Evolutionary conservation across 2,888 invertebrate genomes (phyloP), one percentile per base, ranked within the genome.

Genomic region (Agrilus mali): DNA sequence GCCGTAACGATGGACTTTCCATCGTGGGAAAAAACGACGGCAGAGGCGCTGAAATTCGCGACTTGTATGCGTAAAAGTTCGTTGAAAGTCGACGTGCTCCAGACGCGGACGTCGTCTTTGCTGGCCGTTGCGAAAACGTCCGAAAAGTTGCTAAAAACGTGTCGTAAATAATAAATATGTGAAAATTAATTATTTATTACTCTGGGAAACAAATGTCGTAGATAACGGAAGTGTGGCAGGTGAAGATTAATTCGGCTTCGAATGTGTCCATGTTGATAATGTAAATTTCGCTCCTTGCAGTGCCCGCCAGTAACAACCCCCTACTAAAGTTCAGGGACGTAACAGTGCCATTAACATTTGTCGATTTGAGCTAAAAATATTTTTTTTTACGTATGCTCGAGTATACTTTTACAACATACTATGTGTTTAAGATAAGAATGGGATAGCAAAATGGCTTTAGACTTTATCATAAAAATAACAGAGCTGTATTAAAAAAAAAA

Each of bases 41-140:
- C 74, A 8, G 86, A 80, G 60, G 92, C 93, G 4, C 78, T 78
- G 63, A 90, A 89, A 69, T 94, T 94, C n/a, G 82, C 82, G 14
- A 93, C 85, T 47, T 77, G 75, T 49, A 93, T 83, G 33, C 94
- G 74, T 16, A 92, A 72, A 48, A 92, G 67, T 69, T 95, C 94
- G 58, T 80, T 80, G 55, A 80, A 78, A 1, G 80, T 78, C 35
- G 69, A 69, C 40, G 82, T 67, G 51, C 84, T 82, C 94, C 94
- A 95, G 47, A 94, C 77, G 43, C 94, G 75, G 40, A 94, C 82
- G 55, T 86, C 85, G 56, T 92, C 81, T 56, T 81, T 76, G 42
- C 90, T 85, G 33, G 83, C 86, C 0, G 92, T 90, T 33, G 89
- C 88, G 67, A 94, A 90, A 43, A 93, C 83, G 44, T 85, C 80